A percentile compares a stretch with the other conserved stretches of the same genome.
These are phyloP conservation scores for Synergus itoensis DNA, from an alignment of 2,888 invertebrate species.

Conservation along the genomic window DNA sequence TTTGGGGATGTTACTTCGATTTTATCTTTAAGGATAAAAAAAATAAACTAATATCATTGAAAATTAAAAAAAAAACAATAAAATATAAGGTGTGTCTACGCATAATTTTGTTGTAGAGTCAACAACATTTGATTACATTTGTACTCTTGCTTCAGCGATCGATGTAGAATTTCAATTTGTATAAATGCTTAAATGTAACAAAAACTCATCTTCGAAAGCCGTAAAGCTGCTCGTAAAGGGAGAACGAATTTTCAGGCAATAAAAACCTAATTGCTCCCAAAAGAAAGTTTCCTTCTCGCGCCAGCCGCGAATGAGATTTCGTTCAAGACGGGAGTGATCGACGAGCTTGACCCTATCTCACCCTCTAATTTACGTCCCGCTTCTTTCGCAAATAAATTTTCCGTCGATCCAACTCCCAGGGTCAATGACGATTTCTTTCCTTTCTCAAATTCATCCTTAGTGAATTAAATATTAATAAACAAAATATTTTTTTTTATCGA, in stretches of 20 bases:
- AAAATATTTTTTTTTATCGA: background rate
- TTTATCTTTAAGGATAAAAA: too few relatives aligned
- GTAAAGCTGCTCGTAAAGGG: conserved; percentile 2
- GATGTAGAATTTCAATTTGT: background rate
- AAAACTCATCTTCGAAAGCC: conserved; percentile 2
- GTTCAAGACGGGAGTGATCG: conserved; percentile 43
- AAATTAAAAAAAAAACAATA: too few relatives aligned
- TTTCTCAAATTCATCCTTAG: background rate
- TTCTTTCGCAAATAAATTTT: conserved; percentile 1
- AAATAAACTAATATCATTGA: too few relatives aligned
- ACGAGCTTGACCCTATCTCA: conserved; percentile 39
- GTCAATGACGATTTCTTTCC: conserved; percentile 24
- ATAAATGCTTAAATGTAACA: background rate
- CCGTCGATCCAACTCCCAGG: background rate
- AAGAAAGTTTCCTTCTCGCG: conserved; percentile 33
- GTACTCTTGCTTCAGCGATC: background rate
- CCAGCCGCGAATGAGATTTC: conserved; percentile 31
- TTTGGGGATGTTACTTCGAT: too few relatives aligned
- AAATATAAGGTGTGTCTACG: background rate
- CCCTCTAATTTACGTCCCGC: conserved; percentile 9
- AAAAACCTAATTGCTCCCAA: conserved; percentile 46
- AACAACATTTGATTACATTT: background rate
- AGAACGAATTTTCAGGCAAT: conserved; percentile 42
- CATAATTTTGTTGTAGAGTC: background rate
- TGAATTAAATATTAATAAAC: background rate